phyloP scores from a whole-genome alignment of 92 coral and sea anemone species.

The Porites cylindrica region DNA sequence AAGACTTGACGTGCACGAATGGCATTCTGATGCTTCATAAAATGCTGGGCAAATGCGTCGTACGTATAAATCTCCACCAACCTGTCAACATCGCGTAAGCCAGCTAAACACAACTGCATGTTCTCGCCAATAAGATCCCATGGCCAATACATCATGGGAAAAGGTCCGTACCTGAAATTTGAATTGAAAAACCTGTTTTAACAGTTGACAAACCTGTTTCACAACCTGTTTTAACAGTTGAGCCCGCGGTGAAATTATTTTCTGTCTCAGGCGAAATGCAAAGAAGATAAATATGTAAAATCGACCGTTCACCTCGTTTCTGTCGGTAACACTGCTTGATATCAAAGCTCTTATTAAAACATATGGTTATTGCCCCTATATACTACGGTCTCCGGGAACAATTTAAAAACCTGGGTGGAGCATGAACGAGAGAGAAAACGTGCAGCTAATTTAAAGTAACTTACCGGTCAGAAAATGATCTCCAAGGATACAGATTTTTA shows the following conservation, averaged over 20 bases:
- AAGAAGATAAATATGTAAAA: too few relatives aligned
- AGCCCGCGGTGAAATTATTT: too few relatives aligned
- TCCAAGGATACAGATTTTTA: constrained; percentile 88
- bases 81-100: constrained; percentile 95
- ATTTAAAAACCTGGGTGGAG: too few relatives aligned
- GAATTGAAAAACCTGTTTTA: not conserved
- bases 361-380: too few relatives aligned
- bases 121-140: constrained; percentile 92
- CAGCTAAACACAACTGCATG: constrained; percentile 96
- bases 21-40: not conserved
- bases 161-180: constrained; percentile 84
- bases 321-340: too few relatives aligned
- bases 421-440: too few relatives aligned
- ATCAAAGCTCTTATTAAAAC: too few relatives aligned
- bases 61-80: constrained; percentile 19
- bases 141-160: constrained; percentile 93
- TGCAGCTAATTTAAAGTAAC: not conserved
- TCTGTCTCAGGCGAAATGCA: too few relatives aligned
- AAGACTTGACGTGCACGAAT: too few relatives aligned
- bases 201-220: not conserved
- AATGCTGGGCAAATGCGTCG: not conserved
- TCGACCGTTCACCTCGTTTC: too few relatives aligned
- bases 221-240: not conserved
- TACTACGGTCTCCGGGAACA: too few relatives aligned
- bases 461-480: constrained; percentile 87